Evolutionary conservation across 2,113 vertebrate genomes (phyloP), one percentile per base, ranked within the genome.

Genomic region (Centrocercus urophasianus): DNA sequence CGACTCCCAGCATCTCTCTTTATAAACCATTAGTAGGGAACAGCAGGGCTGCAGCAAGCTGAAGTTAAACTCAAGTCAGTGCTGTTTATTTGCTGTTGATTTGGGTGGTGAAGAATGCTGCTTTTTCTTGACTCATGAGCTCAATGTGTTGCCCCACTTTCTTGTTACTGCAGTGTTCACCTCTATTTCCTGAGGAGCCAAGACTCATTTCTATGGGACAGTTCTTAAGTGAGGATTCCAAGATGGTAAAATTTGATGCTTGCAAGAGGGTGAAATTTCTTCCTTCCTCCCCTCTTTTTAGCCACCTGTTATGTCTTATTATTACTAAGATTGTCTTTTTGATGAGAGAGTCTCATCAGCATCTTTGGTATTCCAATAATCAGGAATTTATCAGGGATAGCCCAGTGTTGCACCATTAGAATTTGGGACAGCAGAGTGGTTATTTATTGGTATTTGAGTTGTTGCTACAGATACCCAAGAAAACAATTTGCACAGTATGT

Each of bases 21-120:
- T 79, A 67, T 27, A 77, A 80, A 11, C 3, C 69, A 17, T 48
- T 64, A 67, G 10, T 54, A 17, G 66, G 72, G 71, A 28, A 32
- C 1, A 48, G 20, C 9, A 54, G 47, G 34, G 72, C 81, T 93
- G 48, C 45, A 52, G 67, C 69, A 77, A 89, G 38, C 0, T 52
- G 63, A 93, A 67, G 34, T 76, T 65, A 78, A 91, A 93, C 79
- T 91, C 74, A 89, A 71, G 78, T 89, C 84, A 73, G 43, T 89
- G 66, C 22, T 40, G 13, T 75, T 83, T 83, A 67, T 47, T 67
- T 73, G 61, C 65, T 89, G 89, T 81, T 93, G 77, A 86, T 89
- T 89, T 92, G 15, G 27, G 79, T 1, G 1, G 19, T 40, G 7
- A 12, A 25, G 17, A 20, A 6, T 65, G 86, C 63, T 69, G 52